Evolutionary conservation across 2,888 invertebrate species (phyloP), one percentile per base, ranked within the genome.

Genomic region (Imbricaverruca yamaguchii): DNA sequence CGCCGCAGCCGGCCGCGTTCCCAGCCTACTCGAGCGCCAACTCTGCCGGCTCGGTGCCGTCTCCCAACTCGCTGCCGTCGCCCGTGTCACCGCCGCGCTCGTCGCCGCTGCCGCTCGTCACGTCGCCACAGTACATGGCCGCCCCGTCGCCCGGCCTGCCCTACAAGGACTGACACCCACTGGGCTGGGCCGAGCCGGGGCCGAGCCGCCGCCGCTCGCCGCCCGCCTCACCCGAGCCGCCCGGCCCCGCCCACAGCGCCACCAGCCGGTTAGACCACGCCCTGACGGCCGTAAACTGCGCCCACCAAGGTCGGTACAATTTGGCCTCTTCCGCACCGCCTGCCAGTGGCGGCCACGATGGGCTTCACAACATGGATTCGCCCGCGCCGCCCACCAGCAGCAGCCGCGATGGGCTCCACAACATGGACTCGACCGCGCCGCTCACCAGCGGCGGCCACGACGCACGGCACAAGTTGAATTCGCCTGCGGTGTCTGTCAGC

Each of bases 51-150:
- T 74, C 74, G 55, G 74, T 74, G 74, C 53, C 74, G 53, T 74
- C 74, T 53, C 74, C 74, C 10, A 18, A 53, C 74, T 74, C 74
- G 74, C 74, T 74, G 55, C 74, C 74, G 53, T 74, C 74, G 21
- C 74, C 74, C 55, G 21, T 55, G 21, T 74, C 74, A 8, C 74
- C 74, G 55, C 74, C 74, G 74, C 53, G 23, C 11, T 74, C 74
- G 18, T 74, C 74, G 10, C 74, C 74, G 53, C 74, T 74, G 74
- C 69, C 69, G 69, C 69, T 69, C 39, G 69, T 69, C 39, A 69
- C 69, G 15, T 69, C 69, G 7, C 74, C 74, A 12, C 53, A 53
- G 21, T 74, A 74, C 74, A 23, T 39, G 15, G 39, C 69, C 69
- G 69, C 25, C 23, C 23, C 25, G 23, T 69, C 69, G 13, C 69